Conservation (phyloP, 2,888 invertebrate species). For the Vanessa cardui region DNA sequence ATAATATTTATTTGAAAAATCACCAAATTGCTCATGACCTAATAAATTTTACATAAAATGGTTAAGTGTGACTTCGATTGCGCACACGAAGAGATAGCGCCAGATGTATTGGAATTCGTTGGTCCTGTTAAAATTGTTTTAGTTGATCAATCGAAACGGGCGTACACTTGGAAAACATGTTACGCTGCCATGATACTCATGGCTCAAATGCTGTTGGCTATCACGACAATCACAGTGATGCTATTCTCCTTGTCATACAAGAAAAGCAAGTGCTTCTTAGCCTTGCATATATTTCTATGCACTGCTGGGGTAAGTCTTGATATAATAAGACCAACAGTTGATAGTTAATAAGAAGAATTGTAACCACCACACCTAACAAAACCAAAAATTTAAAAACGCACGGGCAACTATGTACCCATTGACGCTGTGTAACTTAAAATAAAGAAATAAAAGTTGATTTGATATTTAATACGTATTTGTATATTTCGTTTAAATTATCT, state of each 20-base stretch:
- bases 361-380: no score
- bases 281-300: conserved; percentile 55
- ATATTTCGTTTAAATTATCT: no score
- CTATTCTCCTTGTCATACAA: conserved; percentile 49
- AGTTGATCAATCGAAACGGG: conserved; percentile 50
- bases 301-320: conserved; percentile 56
- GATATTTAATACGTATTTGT: no score
- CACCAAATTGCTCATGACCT: background rate
- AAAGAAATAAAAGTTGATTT: no score
- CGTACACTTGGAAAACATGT: conserved; percentile 19
- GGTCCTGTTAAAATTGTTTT: conserved; percentile 65
- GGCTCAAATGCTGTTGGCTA: conserved; percentile 54
- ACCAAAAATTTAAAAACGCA: no score
- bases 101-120: conserved; percentile 51
- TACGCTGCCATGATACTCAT: conserved; percentile 49
- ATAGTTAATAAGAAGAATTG: no score
- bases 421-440: no score
- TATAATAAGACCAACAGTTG: background rate
- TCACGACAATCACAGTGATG: conserved; percentile 47
- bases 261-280: conserved; percentile 33
- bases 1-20: background rate
- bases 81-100: conserved; percentile 38
- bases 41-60: conserved; percentile 11
- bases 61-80: conserved; percentile 57
- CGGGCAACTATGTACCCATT: no score